Conservation (phyloP, 2,888 invertebrate species). For the Pharmacophagus antenor region DNA sequence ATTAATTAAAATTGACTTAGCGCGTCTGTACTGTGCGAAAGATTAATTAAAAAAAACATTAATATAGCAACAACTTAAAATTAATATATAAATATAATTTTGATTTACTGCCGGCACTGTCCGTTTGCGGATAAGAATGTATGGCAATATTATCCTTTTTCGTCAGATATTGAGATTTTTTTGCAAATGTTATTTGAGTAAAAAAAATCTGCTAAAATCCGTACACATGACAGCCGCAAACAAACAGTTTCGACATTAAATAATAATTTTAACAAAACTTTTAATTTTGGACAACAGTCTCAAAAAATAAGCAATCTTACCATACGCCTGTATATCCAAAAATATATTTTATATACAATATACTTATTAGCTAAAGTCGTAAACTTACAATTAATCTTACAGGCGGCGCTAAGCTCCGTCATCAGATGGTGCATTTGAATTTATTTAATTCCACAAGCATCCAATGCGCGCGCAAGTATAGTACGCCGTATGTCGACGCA, state of each 20-base stretch:
- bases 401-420: constrained; percentile 30
- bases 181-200: not conserved
- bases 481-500: not conserved
- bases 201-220: constrained; percentile 1
- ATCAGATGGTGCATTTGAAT: constrained; percentile 8
- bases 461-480: not conserved
- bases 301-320: constrained; percentile 71
- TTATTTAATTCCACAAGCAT: not conserved
- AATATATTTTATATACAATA: constrained; percentile 68
- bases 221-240: constrained; percentile 21
- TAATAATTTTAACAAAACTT: constrained; percentile 62
- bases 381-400: constrained; percentile 23
- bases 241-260: constrained; percentile 16
- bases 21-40: constrained; percentile 58
- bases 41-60: constrained; percentile 52
- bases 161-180: not conserved
- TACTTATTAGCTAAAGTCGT: constrained; percentile 25
- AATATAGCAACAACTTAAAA: constrained; percentile 63
- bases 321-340: constrained; percentile 64
- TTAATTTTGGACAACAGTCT: constrained; percentile 75
- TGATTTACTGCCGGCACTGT: constrained; percentile 54
- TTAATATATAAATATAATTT: constrained; percentile 69
- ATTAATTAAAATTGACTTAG: constrained; percentile 70
- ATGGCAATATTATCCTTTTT: not conserved
- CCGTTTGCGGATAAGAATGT: constrained; percentile 38